Base-by-base conservation (phyloP, 2,888 invertebrate species). In the Oscheius myriophilus region DNA sequence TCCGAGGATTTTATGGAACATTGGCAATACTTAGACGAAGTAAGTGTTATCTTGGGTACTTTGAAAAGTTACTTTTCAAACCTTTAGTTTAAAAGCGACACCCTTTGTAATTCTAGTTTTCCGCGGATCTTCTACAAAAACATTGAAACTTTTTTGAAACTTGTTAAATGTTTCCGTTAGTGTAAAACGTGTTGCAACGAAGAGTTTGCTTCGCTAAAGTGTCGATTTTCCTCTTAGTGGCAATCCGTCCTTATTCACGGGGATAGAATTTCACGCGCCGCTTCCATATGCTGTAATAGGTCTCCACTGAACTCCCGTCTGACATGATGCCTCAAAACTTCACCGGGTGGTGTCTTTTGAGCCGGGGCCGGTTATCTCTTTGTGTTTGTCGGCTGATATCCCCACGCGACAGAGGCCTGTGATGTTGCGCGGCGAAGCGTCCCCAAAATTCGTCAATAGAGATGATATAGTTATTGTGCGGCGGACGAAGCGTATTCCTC, bases 21-120 rank as follows among this genome's bases (percentile, higher is more conserved):
- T 62, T 85, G 85, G 85, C 78, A 76, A 21, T 78, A 81, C 70
- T 70, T 85, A 25, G 83, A 85, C 66, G 80, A 85, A 80, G 85
- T 85, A 49, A 57, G 71, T 55, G 41, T 11, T 16, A 25, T 16
- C n/a, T n/a, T n/a, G n/a, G n/a, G n/a, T n/a, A n/a, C n/a, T n/a
- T n/a, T n/a, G n/a, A n/a, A n/a, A n/a, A n/a, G n/a, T n/a, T n/a
- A n/a, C n/a, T n/a, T n/a, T n/a, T n/a, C n/a, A n/a, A n/a, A n/a
- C n/a, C n/a, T n/a, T n/a, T n/a, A n/a, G n/a, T n/a, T n/a, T n/a
- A n/a, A n/a, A n/a, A n/a, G n/a, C n/a, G n/a, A n/a, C n/a, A n/a
- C n/a, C n/a, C n/a, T n/a, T n/a, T n/a, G n/a, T n/a, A n/a, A n/a
- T n/a, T n/a, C n/a, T n/a, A n/a, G n/a, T n/a, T n/a, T n/a, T n/a